phyloP scores from a whole-genome alignment of 2,797 vertebrate genomes.

The Leptodactylus fallax region DNA sequence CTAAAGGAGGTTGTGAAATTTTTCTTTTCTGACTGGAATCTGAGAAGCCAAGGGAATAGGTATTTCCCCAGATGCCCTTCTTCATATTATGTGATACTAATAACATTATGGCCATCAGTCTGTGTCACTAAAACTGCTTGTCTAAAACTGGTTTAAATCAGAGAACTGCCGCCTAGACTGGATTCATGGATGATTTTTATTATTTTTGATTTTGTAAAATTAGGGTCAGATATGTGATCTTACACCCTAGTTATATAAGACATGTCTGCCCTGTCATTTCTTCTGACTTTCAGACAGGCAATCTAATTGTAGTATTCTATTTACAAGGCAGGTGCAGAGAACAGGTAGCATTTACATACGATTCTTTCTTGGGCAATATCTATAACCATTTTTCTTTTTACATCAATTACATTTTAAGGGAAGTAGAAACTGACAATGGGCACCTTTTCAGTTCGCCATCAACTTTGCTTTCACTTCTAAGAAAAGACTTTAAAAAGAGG shows the following conservation, averaged over 20 bases:
- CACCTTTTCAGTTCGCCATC: constrained; percentile 16
- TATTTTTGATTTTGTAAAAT: no score
- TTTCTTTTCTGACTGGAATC: no score
- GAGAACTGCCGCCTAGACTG: no score
- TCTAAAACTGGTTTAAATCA: no score
- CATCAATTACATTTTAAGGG: constrained; percentile 35
- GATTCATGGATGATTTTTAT: no score
- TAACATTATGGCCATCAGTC: no score
- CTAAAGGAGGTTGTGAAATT: no score
- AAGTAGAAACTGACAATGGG: constrained; percentile 12
- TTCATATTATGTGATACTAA: no score
- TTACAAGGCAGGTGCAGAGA: neutral
- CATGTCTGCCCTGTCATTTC: neutral
- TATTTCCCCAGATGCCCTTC: no score
- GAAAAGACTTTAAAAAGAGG: constrained; percentile 48
- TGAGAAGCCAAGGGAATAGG: no score
- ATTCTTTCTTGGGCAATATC: neutral
- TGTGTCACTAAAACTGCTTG: no score
- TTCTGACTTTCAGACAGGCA: neutral
- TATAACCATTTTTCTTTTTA: constrained; percentile 7
- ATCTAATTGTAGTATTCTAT: neutral
- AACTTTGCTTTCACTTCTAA: constrained; percentile 36
- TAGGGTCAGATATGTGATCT: no score
- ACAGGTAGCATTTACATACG: neutral
- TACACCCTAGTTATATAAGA: neutral